Conservation (phyloP, 1,140 invertebrate genomes). For the Helicoverpa armigera region DNA sequence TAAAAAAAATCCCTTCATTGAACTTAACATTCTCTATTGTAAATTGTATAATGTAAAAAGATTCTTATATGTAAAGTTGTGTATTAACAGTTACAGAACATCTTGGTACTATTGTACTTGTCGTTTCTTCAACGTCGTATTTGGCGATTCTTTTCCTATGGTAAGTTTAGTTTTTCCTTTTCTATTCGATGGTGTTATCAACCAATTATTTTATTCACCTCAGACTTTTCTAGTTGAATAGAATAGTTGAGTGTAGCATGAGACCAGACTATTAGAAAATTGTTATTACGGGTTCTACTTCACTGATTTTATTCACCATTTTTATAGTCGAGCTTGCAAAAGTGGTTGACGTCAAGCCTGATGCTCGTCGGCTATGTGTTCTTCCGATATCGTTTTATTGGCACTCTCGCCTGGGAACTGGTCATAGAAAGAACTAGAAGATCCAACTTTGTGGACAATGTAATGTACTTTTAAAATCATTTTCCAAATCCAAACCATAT, state of each 20-base stretch:
- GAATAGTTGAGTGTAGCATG: too few species aligned
- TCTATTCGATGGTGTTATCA: too few species aligned
- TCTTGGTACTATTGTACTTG: slow-evolving; percentile 78
- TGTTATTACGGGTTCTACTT: too few species aligned
- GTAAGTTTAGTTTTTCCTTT: slow-evolving; percentile 60
- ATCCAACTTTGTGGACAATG: slow-evolving; percentile 70
- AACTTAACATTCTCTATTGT: neutral
- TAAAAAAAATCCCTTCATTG: too few species aligned
- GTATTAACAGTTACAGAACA: slow-evolving; percentile 64
- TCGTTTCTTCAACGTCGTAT: slow-evolving; percentile 74
- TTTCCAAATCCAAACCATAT: neutral
- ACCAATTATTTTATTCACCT: too few species aligned
- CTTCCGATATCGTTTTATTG: slow-evolving; percentile 72
- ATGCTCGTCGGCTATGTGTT: slow-evolving; percentile 75
- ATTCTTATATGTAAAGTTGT: neutral
- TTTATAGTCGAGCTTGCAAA: slow-evolving; percentile 62
- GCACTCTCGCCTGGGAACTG: slow-evolving; percentile 73
- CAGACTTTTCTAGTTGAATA: neutral
- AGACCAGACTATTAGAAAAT: too few species aligned
- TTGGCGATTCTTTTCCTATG: slow-evolving; percentile 78
- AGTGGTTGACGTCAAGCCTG: slow-evolving; percentile 73
- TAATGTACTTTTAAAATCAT: slow-evolving; percentile 38
- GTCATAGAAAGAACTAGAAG: slow-evolving; percentile 67
- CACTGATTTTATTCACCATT: neutral
- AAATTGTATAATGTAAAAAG: neutral